Evolutionary conservation across 2,797 vertebrate species (phyloP).

Genomic region (Lophotriccus pileatus): DNA sequence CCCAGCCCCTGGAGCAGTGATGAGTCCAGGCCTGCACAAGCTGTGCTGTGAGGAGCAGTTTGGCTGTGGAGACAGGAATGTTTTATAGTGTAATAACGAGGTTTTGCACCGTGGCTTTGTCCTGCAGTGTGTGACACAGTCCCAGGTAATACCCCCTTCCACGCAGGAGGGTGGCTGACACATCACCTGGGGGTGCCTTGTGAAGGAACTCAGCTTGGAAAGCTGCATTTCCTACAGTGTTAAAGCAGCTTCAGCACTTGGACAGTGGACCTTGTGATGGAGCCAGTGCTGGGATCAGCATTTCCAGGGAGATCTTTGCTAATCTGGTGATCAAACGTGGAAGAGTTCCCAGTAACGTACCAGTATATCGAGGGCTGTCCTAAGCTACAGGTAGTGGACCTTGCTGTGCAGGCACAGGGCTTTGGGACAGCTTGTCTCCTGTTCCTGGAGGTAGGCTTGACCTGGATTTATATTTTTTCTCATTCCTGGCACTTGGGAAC

Average conservation of each 20-base stretch:
- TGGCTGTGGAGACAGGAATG: background rate
- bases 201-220: background rate
- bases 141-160: too few species aligned
- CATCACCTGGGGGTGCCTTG: background rate
- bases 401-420: background rate
- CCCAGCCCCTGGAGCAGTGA: background rate
- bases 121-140: background rate
- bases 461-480: background rate
- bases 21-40: background rate
- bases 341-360: background rate
- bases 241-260: background rate
- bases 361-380: background rate
- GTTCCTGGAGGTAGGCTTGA: background rate
- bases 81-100: accelerated
- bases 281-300: background rate
- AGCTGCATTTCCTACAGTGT: background rate
- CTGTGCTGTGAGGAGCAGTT: background rate
- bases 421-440: background rate
- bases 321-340: background rate
- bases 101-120: background rate
- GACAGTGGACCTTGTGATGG: background rate
- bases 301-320: background rate
- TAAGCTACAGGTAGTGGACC: background rate
- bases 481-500: background rate
- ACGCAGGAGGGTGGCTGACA: background rate